These are phyloP conservation scores for Carcina quercana DNA, from an alignment of 2,888 invertebrate species.

Conservation along the genomic window DNA sequence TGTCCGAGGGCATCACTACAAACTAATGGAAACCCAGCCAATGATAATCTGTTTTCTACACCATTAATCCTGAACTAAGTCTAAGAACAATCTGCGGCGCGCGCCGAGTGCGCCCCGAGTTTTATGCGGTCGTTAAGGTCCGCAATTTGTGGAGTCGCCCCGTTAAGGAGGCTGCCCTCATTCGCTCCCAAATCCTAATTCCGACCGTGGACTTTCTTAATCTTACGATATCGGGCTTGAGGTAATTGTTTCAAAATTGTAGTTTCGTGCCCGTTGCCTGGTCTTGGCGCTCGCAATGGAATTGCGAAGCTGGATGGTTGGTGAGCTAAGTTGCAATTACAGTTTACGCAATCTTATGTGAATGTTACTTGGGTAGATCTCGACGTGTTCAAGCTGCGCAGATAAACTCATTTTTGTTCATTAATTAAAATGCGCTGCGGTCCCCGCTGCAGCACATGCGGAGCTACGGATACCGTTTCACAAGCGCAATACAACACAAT, in stretches of 20 bases:
- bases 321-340: no score
- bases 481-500: no score
- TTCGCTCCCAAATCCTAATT: constrained; percentile 66
- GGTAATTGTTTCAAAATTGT: constrained; percentile 73
- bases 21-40: constrained; percentile 70
- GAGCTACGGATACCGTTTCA: no score
- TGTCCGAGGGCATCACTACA: constrained; percentile 5
- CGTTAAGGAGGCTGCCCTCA: constrained; percentile 64
- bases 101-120: constrained; percentile 65
- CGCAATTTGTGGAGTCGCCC: constrained; percentile 73
- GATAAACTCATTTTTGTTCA: no score
- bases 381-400: no score
- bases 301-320: no score
- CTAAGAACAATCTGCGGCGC: constrained; percentile 71
- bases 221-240: constrained; percentile 69
- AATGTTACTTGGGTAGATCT: no score
- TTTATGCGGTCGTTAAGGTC: constrained; percentile 73
- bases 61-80: constrained; percentile 75
- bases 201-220: constrained; percentile 71
- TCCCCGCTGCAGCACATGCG: no score
- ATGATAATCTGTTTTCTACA: constrained; percentile 77
- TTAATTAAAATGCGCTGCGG: no score
- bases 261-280: constrained; percentile 27
- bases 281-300: no score
- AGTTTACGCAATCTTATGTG: no score